A percentile compares a stretch with the other conserved stretches of the same genome.
Evolutionary conservation across 2,888 invertebrate species (phyloP).

Genomic region (Lasioglossum morio): DNA sequence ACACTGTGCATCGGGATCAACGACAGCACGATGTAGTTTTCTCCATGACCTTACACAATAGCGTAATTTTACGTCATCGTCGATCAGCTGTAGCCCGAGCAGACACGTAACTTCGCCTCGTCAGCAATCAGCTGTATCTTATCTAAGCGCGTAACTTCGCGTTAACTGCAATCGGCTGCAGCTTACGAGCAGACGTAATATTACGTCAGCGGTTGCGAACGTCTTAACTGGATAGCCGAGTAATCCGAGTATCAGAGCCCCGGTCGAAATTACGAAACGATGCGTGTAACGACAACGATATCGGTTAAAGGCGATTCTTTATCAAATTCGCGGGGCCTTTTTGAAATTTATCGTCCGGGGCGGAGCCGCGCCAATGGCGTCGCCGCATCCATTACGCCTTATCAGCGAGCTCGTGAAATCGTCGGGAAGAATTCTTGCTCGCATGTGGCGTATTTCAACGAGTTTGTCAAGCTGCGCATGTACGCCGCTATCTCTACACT

Average conservation of each 20-base stretch:
- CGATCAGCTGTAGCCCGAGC: conserved; percentile 27
- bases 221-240: neutral
- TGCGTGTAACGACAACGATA: neutral
- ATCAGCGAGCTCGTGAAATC: conserved; percentile 19
- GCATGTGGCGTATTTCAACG: conserved; percentile 10
- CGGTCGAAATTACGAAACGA: neutral
- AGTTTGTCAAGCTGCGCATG: conserved; percentile 11
- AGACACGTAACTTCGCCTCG: conserved; percentile 22
- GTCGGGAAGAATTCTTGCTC: conserved; percentile 25
- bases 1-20: neutral
- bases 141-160: conserved; percentile 18
- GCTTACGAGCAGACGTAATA: neutral
- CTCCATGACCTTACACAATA: neutral
- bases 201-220: neutral
- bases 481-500: conserved; percentile 32
- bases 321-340: conserved; percentile 5
- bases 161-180: neutral
- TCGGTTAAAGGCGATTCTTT: neutral
- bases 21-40: neutral
- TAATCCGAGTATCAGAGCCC: neutral
- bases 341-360: neutral
- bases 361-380: neutral
- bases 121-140: conserved; percentile 34
- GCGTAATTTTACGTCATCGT: conserved; percentile 13
- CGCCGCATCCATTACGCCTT: conserved; percentile 15